Percentiles rank a stretch among this genome's conserved stretches.
These are phyloP conservation scores for Melanotaenia parkinsoni DNA, from an alignment of 2,797 vertebrate genomes.

Conservation along the genomic window DNA sequence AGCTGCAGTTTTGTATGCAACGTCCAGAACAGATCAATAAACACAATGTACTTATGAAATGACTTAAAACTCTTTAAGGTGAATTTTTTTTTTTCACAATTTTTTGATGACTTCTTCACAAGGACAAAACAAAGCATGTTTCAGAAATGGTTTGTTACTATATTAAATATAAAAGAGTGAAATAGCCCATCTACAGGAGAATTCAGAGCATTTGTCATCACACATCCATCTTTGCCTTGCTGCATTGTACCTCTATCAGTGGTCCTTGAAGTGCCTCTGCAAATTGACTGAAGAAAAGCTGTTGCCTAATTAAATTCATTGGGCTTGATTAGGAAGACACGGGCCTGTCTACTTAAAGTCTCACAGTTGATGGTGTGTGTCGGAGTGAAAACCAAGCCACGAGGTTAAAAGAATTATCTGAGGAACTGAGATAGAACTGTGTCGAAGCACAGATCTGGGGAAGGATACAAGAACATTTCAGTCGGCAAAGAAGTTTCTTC, in stretches of 20 bases:
- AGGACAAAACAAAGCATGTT: background rate
- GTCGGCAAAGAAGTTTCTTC: background rate
- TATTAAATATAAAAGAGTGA: background rate
- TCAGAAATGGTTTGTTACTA: background rate
- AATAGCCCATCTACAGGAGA: background rate
- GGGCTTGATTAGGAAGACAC: background rate
- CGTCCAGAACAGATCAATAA: background rate
- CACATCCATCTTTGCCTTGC: background rate
- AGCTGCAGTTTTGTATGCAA: background rate
- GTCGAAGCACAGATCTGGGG: background rate
- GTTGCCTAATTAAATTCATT: constrained; percentile 1
- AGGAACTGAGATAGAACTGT: background rate
- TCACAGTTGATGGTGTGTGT: background rate
- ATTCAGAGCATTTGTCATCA: background rate
- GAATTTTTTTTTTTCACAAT: too few relatives aligned
- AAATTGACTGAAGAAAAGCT: constrained; percentile 3
- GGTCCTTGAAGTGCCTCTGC: background rate
- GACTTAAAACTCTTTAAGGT: background rate
- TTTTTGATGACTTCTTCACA: background rate
- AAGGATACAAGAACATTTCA: background rate
- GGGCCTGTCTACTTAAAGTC: background rate
- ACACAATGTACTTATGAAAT: background rate
- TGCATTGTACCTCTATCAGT: constrained; percentile 1
- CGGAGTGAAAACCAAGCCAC: background rate
- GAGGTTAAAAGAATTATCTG: background rate